phyloP scores from a whole-genome alignment of 2,113 vertebrate genomes.

The Poeciliopsis turrubarensis region DNA sequence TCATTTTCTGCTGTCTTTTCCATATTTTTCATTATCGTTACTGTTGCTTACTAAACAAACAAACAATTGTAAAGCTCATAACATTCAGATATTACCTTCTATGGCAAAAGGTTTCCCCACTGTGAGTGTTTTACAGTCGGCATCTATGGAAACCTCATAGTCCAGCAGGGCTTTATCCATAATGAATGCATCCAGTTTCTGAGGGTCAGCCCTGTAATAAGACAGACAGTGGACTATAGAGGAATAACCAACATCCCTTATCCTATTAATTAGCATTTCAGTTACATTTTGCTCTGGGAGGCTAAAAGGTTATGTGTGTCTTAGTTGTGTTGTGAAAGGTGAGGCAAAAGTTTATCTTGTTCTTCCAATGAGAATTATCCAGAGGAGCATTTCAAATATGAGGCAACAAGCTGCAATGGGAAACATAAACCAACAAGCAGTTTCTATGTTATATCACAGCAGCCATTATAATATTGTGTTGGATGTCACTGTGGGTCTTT shows the following conservation, averaged over 20 bases:
- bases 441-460: not conserved
- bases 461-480: not conserved
- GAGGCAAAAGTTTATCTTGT: not conserved
- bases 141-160: slow-evolving; percentile 97
- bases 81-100: slow-evolving; percentile 83
- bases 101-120: slow-evolving; percentile 99
- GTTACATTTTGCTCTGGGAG: not conserved
- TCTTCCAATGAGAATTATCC: not conserved
- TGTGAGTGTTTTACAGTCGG: slow-evolving; percentile 95
- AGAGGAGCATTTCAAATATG: not conserved
- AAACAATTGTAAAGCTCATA: not conserved
- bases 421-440: not conserved
- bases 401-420: too few species aligned
- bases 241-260: not conserved
- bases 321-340: not conserved
- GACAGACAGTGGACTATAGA: slow-evolving; percentile 7
- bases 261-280: not conserved
- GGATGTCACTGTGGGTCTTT: too few species aligned
- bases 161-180: slow-evolving; percentile 99
- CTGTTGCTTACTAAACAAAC: not conserved
- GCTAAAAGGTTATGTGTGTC: not conserved
- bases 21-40: not conserved
- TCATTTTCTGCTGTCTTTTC: not conserved
- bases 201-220: slow-evolving; percentile 88
- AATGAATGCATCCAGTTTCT: slow-evolving; percentile 96